Evolutionary conservation across 1,140 invertebrate genomes (phyloP), one percentile per base, ranked within the genome.

Genomic region (Yoshiicerus persimilis): DNA sequence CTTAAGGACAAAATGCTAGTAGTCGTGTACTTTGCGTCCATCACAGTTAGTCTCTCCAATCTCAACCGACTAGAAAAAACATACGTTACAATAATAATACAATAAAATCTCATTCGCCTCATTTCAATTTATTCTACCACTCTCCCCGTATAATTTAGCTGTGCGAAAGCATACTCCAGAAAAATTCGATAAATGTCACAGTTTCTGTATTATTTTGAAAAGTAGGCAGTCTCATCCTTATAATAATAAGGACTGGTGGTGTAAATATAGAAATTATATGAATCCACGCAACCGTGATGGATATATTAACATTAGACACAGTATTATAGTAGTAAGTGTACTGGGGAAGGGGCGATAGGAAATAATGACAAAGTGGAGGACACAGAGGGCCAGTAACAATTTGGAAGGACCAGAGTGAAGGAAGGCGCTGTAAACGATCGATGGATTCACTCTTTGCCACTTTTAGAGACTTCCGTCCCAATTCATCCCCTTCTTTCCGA

Each of bases 401-500:
- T n/a, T n/a, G n/a, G 47, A 20, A 80, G 32, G 34, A 66, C n/a
- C 62, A 66, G 75, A 4, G 20, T 9, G 16, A 36, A 80, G 16
- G 75, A 56, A 56, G 47, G n/a, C 20, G 47, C n/a, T 56, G 13
- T 56, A 56, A 56, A 56, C 20, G 47, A 56, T 56, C 47, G 83
- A 56, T 47, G 39, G n/a, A 84, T 84, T 47, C 23, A 47, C 25
- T 84, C 39, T 30, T 47, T 84, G n/a, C 83, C 23, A 84, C 83
- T 84, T 84, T 41, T 84, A 56, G 39, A 84, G 39, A 84, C 25
- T 84, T 84, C 83, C 83, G 83, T 84, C 83, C 38, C 39, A 84
- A 84, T 84, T 84, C 83, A 84, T 84, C 83, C 83, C 83, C 41
- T 30, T 62, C 38, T 62, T 83, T 83, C 77, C 77, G 34, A 38